Base-by-base conservation (phyloP, 2,888 invertebrate species). In the Sisyra nigra region DNA sequence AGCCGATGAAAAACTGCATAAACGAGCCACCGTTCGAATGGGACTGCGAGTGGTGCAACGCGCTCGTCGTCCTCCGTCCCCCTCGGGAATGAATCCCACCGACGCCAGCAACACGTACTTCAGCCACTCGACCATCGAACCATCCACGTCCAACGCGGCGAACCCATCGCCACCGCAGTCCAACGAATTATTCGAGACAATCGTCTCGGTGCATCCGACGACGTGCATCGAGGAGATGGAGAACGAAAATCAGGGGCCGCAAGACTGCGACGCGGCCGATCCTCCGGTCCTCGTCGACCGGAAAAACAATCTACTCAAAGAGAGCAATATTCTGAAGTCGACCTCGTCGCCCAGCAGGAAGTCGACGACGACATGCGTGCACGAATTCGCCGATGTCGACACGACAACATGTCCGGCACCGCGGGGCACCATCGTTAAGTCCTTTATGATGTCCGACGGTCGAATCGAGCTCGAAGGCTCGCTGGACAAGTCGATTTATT, bases 391-490 rank as follows among this genome's bases (percentile, higher is more conserved):
- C 24, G 24, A 24, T 7, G 24, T 24, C 24, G 7, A 24, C 24
- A 5, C 7, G 24, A 24, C n/a, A n/a, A n/a, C 7, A 7, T 24
- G 24, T 24, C 24, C 24, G 3, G 24, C 24, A 3, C 24, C 24
- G 5, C 24, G 24, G 19, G 41, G 31, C 6, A 34, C 31, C 18
- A 76, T 80, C 7, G 83, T 84, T 53, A 87, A 87, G 54, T 84
- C 82, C n/a, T 87, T 88, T 57, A 67, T 89, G 30, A 69, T 89
- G 41, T 86, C 85, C 52, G 86, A 87, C 51, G 89, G 89, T 40
- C 74, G 80, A 49, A 79, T 91, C 47, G 73, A 77, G 50, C 61
- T 91, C 40, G 80, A 83, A 55, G 86, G 86, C 2, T 76, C 77
- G 55, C 65, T 91, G 52, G 83, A 89, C 62, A 83, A 81, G 54